A percentile compares a stretch with the other conserved stretches of the same genome.
Conservation (phyloP, 2,113 vertebrate species). For the Tricholaema leucomelas region DNA sequence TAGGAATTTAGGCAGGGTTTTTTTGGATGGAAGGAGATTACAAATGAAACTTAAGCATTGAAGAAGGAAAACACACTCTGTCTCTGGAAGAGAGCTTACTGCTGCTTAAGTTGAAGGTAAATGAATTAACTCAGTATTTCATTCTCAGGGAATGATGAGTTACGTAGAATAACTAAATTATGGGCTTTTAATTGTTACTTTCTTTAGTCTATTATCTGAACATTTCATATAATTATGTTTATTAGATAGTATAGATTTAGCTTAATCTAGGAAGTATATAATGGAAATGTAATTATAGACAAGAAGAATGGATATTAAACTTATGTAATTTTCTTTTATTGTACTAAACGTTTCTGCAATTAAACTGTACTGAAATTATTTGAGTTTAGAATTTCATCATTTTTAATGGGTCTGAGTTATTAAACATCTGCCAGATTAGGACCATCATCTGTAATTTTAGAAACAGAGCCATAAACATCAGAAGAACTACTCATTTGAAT, state of each 20-base stretch:
- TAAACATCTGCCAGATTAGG: slow-evolving; percentile 5
- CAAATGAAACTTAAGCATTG: background rate
- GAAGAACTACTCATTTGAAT: background rate
- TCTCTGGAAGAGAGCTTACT: background rate
- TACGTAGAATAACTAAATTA: slow-evolving; percentile 21
- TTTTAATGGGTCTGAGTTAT: slow-evolving; percentile 22
- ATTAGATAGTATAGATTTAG: slow-evolving; percentile 53
- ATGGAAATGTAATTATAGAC: slow-evolving; percentile 39
- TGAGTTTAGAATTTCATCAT: slow-evolving; percentile 27
- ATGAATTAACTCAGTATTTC: slow-evolving; percentile 15
- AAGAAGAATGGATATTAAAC: slow-evolving; percentile 41
- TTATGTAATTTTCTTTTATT: slow-evolving; percentile 43
- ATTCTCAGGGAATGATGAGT: slow-evolving; percentile 18
- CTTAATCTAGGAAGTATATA: slow-evolving; percentile 44
- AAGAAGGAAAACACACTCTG: background rate
- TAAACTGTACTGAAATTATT: slow-evolving; percentile 35
- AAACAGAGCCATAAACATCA: background rate
- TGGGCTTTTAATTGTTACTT: slow-evolving; percentile 50
- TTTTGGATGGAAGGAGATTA: background rate
- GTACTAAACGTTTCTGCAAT: slow-evolving; percentile 19
- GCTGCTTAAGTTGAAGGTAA: background rate
- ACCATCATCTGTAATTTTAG: slow-evolving; percentile 12
- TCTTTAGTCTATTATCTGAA: slow-evolving; percentile 35
- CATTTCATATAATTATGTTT: slow-evolving; percentile 42
- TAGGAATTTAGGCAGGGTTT: background rate